phyloP scores from a whole-genome alignment of 2,113 vertebrate species.

The Caranx melampygus region DNA sequence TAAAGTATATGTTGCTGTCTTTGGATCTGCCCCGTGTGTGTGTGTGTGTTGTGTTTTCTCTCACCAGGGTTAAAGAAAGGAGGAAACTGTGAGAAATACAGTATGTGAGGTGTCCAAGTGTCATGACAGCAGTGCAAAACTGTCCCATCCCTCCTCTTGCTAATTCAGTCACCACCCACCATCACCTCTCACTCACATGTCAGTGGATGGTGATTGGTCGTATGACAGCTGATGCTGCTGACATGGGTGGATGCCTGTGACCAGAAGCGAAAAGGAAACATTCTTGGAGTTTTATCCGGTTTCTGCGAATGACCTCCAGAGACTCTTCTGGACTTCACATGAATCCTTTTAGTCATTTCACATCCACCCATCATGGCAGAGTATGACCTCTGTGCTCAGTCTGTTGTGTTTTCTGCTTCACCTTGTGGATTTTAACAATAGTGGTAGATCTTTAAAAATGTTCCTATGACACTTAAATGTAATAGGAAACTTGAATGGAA shows the following conservation, averaged over 20 bases:
- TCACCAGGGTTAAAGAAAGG: background rate
- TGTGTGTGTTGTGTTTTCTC: background rate
- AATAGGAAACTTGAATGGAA: background rate
- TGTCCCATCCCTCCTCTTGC: background rate
- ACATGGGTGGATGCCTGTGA: background rate
- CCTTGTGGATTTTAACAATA: too few relatives aligned
- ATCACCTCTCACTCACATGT: too few relatives aligned
- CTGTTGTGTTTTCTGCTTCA: background rate
- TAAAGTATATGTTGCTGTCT: background rate
- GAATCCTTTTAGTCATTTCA: constrained; percentile 13
- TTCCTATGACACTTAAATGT: too few relatives aligned
- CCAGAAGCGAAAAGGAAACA: background rate
- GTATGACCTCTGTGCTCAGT: background rate
- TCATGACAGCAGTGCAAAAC: background rate
- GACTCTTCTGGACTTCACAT: background rate
- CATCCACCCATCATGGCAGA: background rate
- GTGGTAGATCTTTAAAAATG: background rate
- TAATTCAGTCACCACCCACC: too few relatives aligned
- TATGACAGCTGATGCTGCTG: background rate
- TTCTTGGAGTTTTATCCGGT: background rate
- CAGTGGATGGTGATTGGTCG: background rate
- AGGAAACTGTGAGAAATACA: background rate
- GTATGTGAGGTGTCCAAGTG: background rate
- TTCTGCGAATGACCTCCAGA: background rate
- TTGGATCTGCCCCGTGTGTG: background rate